A percentile compares a stretch with the other conserved stretches of the same genome.
Evolutionary conservation across 2,797 vertebrate species (phyloP).

Genomic region (Tenualosa ilisha): DNA sequence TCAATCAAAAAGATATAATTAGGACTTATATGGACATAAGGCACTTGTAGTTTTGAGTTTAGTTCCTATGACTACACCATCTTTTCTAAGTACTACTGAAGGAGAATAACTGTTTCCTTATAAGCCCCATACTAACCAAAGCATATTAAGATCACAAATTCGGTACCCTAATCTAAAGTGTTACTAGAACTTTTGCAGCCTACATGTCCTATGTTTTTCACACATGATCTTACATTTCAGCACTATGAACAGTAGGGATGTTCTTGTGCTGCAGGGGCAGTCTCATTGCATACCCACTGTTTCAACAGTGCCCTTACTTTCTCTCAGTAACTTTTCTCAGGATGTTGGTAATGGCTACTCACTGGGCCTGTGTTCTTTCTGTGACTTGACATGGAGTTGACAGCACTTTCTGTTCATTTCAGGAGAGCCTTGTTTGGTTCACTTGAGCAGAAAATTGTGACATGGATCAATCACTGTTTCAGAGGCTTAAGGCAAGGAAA

Average conservation of each 20-base stretch:
- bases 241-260: not conserved
- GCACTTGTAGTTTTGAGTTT: no score
- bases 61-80: no score
- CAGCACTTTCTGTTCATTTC: slow-evolving; percentile 11
- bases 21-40: no score
- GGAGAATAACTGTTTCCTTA: no score
- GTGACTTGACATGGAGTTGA: not conserved
- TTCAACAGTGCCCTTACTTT: not conserved
- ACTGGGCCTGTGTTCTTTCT: not conserved
- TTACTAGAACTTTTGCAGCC: no score
- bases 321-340: not conserved
- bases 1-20: no score
- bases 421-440: slow-evolving; percentile 22
- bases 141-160: no score
- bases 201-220: no score
- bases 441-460: slow-evolving; percentile 39
- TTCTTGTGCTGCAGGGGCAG: not conserved
- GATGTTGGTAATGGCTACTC: not conserved
- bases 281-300: not conserved
- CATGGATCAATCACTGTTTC: slow-evolving; percentile 27
- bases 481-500: slow-evolving; percentile 4
- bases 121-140: no score
- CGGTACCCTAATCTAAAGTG: no score
- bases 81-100: no score
- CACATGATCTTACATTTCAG: not conserved